These are phyloP conservation scores for Diarsia mendica DNA, from an alignment of 2,888 invertebrate genomes.

Conservation along the genomic window DNA sequence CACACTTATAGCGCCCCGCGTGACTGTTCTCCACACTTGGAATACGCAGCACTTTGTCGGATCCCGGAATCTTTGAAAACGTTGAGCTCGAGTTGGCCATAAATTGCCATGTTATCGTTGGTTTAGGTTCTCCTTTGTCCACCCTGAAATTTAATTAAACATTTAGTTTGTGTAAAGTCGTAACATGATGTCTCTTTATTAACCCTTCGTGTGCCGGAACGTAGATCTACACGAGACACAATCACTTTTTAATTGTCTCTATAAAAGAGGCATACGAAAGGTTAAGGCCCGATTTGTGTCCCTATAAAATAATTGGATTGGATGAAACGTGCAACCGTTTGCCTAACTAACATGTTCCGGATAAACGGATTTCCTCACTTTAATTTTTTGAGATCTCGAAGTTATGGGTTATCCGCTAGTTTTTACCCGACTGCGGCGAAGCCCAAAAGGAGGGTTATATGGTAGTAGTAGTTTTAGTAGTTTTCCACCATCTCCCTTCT, in stretches of 20 bases:
- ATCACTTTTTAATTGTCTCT: too few relatives aligned
- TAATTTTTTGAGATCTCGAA: not conserved
- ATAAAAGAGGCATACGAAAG: too few relatives aligned
- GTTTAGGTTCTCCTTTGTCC: constrained; percentile 44
- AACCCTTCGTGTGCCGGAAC: too few relatives aligned
- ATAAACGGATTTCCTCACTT: not conserved
- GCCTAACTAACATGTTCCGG: not conserved
- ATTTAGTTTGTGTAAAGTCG: not conserved
- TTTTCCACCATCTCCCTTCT: too few relatives aligned
- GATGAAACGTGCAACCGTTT: not conserved
- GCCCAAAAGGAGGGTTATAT: too few relatives aligned
- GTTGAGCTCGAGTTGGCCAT: constrained; percentile 2
- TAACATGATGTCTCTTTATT: not conserved
- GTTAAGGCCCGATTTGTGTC: not conserved
- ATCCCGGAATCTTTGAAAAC: not conserved
- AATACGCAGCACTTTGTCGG: constrained; percentile 16
- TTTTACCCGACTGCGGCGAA: too few relatives aligned
- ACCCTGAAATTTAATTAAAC: constrained; percentile 23
- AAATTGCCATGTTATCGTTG: constrained; percentile 44
- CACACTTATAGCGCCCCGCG: constrained; percentile 53
- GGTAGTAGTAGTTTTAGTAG: too few relatives aligned
- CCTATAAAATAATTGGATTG: not conserved
- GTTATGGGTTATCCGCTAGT: not conserved
- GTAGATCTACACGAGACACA: too few relatives aligned
- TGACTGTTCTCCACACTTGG: constrained; percentile 11